Evolutionary conservation across 2,113 vertebrate species (phyloP).

Genomic region (Cinclus mexicanus): DNA sequence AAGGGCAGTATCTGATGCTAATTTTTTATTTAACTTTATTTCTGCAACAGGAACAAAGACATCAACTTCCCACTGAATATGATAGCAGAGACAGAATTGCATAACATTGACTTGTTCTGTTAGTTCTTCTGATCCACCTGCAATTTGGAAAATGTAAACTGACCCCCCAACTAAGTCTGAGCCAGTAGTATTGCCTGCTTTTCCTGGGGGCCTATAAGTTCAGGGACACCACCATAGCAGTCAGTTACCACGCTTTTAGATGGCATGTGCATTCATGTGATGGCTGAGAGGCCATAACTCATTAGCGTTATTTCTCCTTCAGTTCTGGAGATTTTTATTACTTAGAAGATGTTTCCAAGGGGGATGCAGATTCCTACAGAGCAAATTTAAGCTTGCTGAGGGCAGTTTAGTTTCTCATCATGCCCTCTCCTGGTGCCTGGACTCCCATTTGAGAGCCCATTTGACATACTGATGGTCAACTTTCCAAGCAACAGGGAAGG

Average conservation of each 20-base stretch:
- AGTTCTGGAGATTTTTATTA: background rate
- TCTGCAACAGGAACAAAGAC: background rate
- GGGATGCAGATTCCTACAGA: background rate
- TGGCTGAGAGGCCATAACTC: rapidly evolving
- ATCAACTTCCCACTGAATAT: background rate
- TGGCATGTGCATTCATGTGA: background rate
- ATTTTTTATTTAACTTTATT: background rate
- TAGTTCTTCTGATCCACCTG: background rate
- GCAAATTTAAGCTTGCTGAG: background rate
- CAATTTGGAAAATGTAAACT: background rate
- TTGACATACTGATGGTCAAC: background rate
- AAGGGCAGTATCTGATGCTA: background rate
- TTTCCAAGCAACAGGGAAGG: background rate
- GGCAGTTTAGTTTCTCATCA: background rate
- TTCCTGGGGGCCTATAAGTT: background rate
- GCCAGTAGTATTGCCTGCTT: background rate
- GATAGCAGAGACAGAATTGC: background rate
- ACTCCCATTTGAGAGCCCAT: background rate
- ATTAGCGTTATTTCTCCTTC: background rate
- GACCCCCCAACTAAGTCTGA: background rate
- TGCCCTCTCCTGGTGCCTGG: rapidly evolving
- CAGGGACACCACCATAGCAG: background rate
- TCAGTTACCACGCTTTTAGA: background rate
- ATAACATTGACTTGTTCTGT: background rate
- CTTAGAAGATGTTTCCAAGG: background rate